Percentiles rank a stretch among this genome's conserved stretches.
Conservation (phyloP, 2,888 invertebrate genomes). For the Sialis fuliginosa region DNA sequence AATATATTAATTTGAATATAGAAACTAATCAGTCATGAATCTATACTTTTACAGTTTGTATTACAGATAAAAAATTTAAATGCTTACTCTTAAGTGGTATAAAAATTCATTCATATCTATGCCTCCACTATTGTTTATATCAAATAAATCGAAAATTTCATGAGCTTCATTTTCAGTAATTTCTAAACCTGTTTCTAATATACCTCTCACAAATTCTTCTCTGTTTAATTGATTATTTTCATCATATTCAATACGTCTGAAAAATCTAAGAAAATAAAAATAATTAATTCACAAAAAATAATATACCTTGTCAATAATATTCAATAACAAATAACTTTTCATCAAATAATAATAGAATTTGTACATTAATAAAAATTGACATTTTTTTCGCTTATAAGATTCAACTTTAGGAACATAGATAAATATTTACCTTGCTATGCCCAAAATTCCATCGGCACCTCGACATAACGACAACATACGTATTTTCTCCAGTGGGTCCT, state of each 20-base stretch:
- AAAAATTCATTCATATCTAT: slow-evolving; percentile 84
- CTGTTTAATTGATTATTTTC: slow-evolving; percentile 62
- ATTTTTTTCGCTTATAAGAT: too few relatives aligned
- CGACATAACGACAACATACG: slow-evolving; percentile 67
- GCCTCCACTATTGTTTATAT: slow-evolving; percentile 67
- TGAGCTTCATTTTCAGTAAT: slow-evolving; percentile 43
- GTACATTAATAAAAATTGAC: too few relatives aligned
- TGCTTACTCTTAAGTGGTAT: slow-evolving; percentile 52
- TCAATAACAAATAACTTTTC: too few relatives aligned
- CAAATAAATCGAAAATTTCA: slow-evolving; percentile 55
- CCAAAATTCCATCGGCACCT: slow-evolving; percentile 77
- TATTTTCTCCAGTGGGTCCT: slow-evolving; percentile 69
- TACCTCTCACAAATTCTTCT: slow-evolving; percentile 67
- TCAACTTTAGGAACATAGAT: too few relatives aligned
- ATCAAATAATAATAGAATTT: too few relatives aligned
- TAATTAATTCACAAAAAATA: too few relatives aligned
- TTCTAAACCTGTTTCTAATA: slow-evolving; percentile 58
- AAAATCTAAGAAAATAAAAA: slow-evolving; percentile 35
- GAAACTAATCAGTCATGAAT: too few relatives aligned
- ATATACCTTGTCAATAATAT: too few relatives aligned
- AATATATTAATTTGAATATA: neutral
- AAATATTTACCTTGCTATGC: slow-evolving; percentile 54
- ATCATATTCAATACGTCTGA: slow-evolving; percentile 85
- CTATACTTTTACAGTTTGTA: too few relatives aligned
- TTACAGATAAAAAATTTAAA: too few relatives aligned